Evolutionary conservation across 2,113 vertebrate genomes (phyloP), one percentile per base, ranked within the genome.

Genomic region (Camelus dromedarius): DNA sequence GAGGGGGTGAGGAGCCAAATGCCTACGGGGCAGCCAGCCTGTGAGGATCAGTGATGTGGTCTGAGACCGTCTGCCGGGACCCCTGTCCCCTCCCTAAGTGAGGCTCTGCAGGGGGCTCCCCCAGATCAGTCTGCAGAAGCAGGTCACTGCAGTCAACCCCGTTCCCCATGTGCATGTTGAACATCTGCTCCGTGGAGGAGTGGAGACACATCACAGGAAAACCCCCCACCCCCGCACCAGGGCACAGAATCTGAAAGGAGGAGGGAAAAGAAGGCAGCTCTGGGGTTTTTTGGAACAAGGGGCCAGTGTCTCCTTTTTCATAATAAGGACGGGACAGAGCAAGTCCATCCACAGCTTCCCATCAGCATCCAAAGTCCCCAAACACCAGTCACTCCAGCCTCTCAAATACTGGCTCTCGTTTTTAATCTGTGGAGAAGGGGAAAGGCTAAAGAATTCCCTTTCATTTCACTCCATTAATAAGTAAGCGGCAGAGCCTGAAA

Each of bases 391-490:
- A 46, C 62, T 77, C 69, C 52, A 64, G 72, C 67, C 70, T 83
- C 64, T 38, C 28, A 38, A 52, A 83, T 20, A 22, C 38, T 5
- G 60, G 58, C 35, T 91, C 66, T 92, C 18, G 8, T 84, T 94
- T 97, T 90, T 91, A 56, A 46, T 81, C 70, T n/a, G 18, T 42
- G 46, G 82, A 60, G 79, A 86, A 91, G 35, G 72, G 42, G 52
- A 92, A 54, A 91, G 56, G 80, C 72, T 97, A 50, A 93, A 92
- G 72, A 94, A 98, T 96, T 97, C 93, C 75, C 80, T 96, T 98
- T 97, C 80, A 97, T 96, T 95, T 92, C 32, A 7, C 50, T 93
- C 95, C 89, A 96, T 97, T 83, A 96, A 97, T 97, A 97, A 97
- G 96, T 82, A 79, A 97, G 91, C 5, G 16, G 76, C 52, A 46